Evolutionary conservation across 2,888 invertebrate genomes (phyloP), one percentile per base, ranked within the genome.

Genomic region (Agrotis exclamationis): DNA sequence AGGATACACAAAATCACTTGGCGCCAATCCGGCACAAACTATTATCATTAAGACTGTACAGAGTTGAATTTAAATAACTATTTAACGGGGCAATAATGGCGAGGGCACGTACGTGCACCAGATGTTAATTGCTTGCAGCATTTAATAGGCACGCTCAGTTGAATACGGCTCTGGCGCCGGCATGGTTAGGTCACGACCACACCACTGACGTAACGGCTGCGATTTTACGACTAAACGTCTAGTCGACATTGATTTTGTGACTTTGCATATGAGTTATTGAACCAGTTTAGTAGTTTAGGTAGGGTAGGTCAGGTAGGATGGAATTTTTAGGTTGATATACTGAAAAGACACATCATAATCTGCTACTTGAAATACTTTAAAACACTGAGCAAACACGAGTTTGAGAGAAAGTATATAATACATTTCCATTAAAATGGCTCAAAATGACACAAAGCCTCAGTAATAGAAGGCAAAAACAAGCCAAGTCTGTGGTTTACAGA

Each of bases 11-110:
- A 84, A 88, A 88, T 87, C 87, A 87, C 85, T 87, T 85, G 84
- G 81, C 79, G 82, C 84, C 87, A 87, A 87, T 85, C 77, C 62
- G 76, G 79, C 63, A 78, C 79, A 76, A 85, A 85, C 85, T 85
- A 84, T 85, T 87, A 85, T 84, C 85, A 85, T 85, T 85, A 85
- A 85, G 85, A 85, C 82, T 70, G 74, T 79, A 79, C 85, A 76
- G 85, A 80, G 86, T 87, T 88, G 92, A 93, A 93, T 93, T 93
- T 93, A 93, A 93, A 93, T 93, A 93, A 93, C 93, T 93, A 93
- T 93, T 94, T 92, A 93, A 91, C 89, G 85, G 85, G 87, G 88
- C 88, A 89, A 91, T 91, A 91, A 91, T 86, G 88, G 87, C 79
- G 71, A 80, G 85, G 79, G 83, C 79, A 81, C 87, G 87, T 88